Conservation (phyloP, 2,888 invertebrate species). For the Pocota personata region DNA sequence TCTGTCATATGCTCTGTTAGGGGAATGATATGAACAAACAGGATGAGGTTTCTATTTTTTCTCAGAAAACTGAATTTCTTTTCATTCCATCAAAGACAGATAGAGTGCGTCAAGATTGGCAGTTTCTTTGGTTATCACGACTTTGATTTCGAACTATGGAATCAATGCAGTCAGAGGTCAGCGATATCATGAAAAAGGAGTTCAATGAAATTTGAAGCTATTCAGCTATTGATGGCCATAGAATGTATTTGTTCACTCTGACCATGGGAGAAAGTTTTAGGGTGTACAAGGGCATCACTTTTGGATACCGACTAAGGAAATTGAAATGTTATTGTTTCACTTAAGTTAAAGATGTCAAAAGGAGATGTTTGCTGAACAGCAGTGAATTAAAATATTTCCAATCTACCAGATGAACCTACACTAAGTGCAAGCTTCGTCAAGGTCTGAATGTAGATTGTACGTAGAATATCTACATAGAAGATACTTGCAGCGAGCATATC, state of each 20-base stretch:
- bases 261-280: not conserved
- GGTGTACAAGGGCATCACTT: too few relatives aligned
- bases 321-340: too few relatives aligned
- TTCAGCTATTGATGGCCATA: not conserved
- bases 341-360: too few relatives aligned
- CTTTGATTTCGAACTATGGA: not conserved
- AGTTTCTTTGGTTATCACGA: slow-evolving; percentile 6
- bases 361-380: too few relatives aligned
- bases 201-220: not conserved
- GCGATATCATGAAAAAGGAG: not conserved
- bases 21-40: not conserved
- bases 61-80: not conserved
- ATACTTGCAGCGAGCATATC: too few relatives aligned
- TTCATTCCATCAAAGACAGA: not conserved
- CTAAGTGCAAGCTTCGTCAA: too few relatives aligned
- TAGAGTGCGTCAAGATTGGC: not conserved
- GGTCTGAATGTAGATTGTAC: too few relatives aligned
- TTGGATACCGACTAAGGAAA: too few relatives aligned
- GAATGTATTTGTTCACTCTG: not conserved
- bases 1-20: slow-evolving; percentile 5
- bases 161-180: slow-evolving; percentile 6
- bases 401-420: too few relatives aligned
- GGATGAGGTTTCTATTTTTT: not conserved
- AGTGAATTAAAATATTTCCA: too few relatives aligned
- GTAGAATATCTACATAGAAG: too few relatives aligned